Base-by-base conservation (phyloP, 2,888 invertebrate genomes). In the Saturnia japonica region DNA sequence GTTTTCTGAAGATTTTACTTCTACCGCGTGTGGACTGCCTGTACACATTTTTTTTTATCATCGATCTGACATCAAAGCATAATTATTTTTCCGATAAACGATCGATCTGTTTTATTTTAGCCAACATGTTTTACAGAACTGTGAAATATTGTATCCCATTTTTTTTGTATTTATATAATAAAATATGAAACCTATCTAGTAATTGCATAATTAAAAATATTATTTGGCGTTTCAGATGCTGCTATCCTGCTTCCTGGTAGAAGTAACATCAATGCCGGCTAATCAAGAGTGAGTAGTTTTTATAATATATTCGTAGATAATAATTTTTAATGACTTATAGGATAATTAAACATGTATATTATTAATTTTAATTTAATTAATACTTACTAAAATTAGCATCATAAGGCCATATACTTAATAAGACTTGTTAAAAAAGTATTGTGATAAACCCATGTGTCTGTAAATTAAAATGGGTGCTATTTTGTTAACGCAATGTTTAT, bases 211-310 rank as follows among this genome's bases (percentile, higher is more conserved):
- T 40, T 19, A 16, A 54, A 22, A n/a, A 47, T 42, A 60, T 64
- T 19, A 47, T 69, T 60, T 19, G 7, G 25, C 42, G 22, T 70
- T 91, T 68, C 89, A 92, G 92, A 69, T 90, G 76, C 78, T 91
- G 79, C 64, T 85, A 11, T 78, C 83, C 4, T 83, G 81, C 72
- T 79, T 79, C 45, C 73, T 85, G 9, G 72, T 85, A 19, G 86
- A 87, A 70, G 88, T 85, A 6, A 80, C 86, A 12, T 81, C 90
- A 22, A 82, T 82, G 62, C 91, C 91, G 19, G 84, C 88, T 72
- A 86, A 83, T 72, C 85, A 86, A 77, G 91, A 91, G 91, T 90
- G 83, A 89, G 90, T 84, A 71, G 9, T 40, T 40, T 11, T 19
- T 40, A n/a, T 16, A 62, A 64, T 40, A n/a, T 28, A 28, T 14